Evolutionary conservation across 2,888 invertebrate species (phyloP).

Genomic region (Phaedon cochleariae): DNA sequence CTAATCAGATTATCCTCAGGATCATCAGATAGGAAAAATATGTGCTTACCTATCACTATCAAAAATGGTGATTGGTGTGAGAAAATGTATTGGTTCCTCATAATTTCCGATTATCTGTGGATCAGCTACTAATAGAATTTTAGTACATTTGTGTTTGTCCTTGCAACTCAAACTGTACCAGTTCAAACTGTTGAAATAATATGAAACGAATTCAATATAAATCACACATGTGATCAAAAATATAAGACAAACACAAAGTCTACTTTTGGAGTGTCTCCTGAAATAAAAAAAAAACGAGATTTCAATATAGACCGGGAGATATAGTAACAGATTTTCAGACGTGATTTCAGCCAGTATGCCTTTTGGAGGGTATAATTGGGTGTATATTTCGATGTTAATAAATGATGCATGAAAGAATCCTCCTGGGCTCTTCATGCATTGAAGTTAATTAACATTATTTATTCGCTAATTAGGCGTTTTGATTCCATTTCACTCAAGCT

Average conservation of each 20-base stretch:
- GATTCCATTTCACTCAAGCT: too few species aligned
- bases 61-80: constrained; percentile 79
- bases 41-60: constrained; percentile 84
- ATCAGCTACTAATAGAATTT: constrained; percentile 75
- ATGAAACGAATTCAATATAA: constrained; percentile 55
- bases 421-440: too few species aligned
- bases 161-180: constrained; percentile 55
- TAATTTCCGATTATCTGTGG: constrained; percentile 90
- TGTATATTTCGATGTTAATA: too few species aligned
- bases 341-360: too few species aligned
- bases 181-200: constrained; percentile 51
- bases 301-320: too few species aligned
- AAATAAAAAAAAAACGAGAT: not conserved
- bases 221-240: constrained; percentile 32
- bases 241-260: constrained; percentile 26
- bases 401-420: too few species aligned
- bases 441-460: too few species aligned
- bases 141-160: constrained; percentile 53
- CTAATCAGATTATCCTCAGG: too few species aligned
- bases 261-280: constrained; percentile 17
- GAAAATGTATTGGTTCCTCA: constrained; percentile 71
- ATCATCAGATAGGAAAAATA: too few species aligned
- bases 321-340: too few species aligned
- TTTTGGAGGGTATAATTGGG: too few species aligned
- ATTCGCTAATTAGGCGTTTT: too few species aligned